phyloP scores from a whole-genome alignment of 1,140 invertebrate genomes.

The Caenorhabditis inopinata region DNA sequence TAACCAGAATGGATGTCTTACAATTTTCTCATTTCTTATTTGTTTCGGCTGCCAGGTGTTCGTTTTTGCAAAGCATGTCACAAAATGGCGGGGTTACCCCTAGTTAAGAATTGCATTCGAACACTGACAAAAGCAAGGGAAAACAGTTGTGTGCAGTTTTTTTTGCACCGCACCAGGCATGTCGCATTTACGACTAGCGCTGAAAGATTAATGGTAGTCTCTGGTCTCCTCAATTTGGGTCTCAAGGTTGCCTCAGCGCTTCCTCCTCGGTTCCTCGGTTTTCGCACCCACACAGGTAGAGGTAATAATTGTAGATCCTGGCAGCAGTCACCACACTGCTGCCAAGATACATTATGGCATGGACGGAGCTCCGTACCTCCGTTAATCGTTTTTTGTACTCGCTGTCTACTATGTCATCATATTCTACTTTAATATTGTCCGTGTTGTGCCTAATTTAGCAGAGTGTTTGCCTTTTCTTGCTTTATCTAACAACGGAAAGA shows the following conservation, averaged over 20 bases:
- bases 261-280: background rate
- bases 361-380: background rate
- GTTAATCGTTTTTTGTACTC: background rate
- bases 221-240: slow-evolving; percentile 25
- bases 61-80: background rate
- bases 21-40: background rate
- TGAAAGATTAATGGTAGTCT: slow-evolving; percentile 29
- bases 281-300: background rate
- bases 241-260: background rate
- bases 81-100: background rate
- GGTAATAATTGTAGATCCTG: slow-evolving; percentile 1
- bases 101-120: background rate
- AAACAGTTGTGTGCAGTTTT: slow-evolving; percentile 24
- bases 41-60: background rate
- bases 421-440: background rate
- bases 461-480: no score
- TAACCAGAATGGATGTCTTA: background rate
- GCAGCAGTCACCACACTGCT: background rate
- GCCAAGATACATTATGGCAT: background rate
- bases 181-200: background rate
- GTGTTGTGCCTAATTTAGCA: background rate
- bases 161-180: background rate
- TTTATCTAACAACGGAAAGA: no score
- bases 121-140: background rate
- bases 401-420: background rate